These are phyloP conservation scores for Dipodomys ordii DNA, from an alignment of 2,113 vertebrate species.

Conservation along the genomic window DNA sequence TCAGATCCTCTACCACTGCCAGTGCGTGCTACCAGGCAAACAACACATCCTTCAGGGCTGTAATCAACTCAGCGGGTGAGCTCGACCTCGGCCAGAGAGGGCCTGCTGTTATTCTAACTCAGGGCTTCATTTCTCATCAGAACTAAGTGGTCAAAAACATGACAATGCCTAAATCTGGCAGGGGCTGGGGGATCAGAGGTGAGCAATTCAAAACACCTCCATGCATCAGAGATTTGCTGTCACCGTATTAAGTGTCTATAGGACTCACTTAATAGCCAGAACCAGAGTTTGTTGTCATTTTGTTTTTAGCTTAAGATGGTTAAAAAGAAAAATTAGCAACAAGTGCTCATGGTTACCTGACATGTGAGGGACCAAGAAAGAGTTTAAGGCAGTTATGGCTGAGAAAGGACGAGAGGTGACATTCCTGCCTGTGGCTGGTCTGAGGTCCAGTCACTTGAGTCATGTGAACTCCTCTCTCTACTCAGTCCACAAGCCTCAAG, in stretches of 20 bases:
- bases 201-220: neutral
- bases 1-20: neutral
- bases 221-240: neutral
- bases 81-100: neutral
- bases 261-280: neutral
- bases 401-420: neutral
- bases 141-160: neutral
- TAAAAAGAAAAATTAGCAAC: neutral
- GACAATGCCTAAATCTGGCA: neutral
- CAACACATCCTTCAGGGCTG: neutral
- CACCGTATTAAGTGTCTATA: neutral
- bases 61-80: neutral
- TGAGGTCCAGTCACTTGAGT: neutral
- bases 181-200: neutral
- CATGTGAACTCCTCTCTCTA: fast-evolving
- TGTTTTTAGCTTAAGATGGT: neutral
- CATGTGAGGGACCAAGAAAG: neutral
- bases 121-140: neutral
- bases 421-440: neutral
- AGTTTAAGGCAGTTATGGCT: neutral
- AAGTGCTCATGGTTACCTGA: neutral
- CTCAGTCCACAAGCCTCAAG: neutral
- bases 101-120: neutral
- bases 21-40: neutral
- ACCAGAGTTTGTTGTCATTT: neutral